These are phyloP conservation scores for Microplitis deprimator DNA, from an alignment of 2,888 invertebrate genomes.

Conservation along the genomic window DNA sequence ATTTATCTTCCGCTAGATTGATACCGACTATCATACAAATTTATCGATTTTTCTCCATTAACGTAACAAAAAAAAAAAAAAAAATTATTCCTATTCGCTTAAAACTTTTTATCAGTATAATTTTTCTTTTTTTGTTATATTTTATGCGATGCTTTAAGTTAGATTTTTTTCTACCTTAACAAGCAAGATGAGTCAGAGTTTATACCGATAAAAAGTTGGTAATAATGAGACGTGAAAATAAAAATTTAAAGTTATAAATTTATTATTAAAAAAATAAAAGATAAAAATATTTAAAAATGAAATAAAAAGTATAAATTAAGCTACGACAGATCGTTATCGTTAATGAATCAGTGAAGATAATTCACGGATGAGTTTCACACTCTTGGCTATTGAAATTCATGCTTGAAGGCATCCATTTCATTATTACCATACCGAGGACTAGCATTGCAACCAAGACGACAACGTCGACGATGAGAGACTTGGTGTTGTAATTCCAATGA, in stretches of 20 bases:
- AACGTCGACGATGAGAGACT: conserved; percentile 27
- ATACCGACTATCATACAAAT: conserved; percentile 31
- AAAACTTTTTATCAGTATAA: conserved; percentile 29
- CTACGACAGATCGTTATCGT: conserved; percentile 60
- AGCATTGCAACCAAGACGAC: conserved; percentile 31
- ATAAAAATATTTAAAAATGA: conserved; percentile 14
- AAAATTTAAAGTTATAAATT: not conserved
- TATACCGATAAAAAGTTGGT: not conserved
- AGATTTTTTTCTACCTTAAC: conserved; percentile 7
- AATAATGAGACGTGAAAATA: not conserved
- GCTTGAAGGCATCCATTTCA: conserved; percentile 66
- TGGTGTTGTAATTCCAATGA: conserved; percentile 12
- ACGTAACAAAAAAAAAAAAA: not conserved
- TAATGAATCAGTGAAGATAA: conserved; percentile 69
- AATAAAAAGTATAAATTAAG: conserved; percentile 36
- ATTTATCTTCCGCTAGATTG: not conserved
- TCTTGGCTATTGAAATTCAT: conserved; percentile 53
- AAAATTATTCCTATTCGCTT: not conserved
- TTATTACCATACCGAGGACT: conserved; percentile 61
- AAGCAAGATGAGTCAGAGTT: not conserved
- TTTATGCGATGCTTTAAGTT: conserved; percentile 1
- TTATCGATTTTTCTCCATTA: conserved; percentile 40
- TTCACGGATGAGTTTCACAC: conserved; percentile 67
- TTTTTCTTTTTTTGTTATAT: not conserved
- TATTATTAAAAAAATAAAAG: not conserved